Percentiles rank a stretch among this genome's conserved stretches.
These are phyloP conservation scores for Coelopa pilipes DNA, from an alignment of 2,888 invertebrate genomes.

Conservation along the genomic window DNA sequence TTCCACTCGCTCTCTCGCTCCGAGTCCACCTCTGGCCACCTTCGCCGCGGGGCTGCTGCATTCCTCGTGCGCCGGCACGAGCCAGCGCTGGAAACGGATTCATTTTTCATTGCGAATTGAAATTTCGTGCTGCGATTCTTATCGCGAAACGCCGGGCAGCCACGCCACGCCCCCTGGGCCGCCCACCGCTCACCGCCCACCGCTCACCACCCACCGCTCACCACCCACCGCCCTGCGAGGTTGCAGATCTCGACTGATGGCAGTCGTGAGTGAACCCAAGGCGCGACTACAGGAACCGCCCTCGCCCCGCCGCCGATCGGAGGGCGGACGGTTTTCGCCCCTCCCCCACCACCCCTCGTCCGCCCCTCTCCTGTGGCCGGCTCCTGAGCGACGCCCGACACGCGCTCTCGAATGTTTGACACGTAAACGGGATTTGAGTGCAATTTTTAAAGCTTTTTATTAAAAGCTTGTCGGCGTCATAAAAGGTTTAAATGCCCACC, in stretches of 20 bases:
- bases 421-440: constrained; percentile 33
- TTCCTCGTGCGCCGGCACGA: background rate
- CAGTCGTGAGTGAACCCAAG: too few relatives aligned
- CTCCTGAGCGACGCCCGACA: background rate
- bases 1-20: too few relatives aligned
- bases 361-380: background rate
- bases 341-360: too few relatives aligned
- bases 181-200: too few relatives aligned
- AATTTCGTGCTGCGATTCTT: constrained; percentile 34
- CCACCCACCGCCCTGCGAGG: too few relatives aligned
- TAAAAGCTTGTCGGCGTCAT: constrained; percentile 25
- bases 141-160: constrained; percentile 11
- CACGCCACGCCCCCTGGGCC: background rate
- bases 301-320: too few relatives aligned
- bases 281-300: too few relatives aligned
- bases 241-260: too few relatives aligned
- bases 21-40: background rate
- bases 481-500: constrained; percentile 7
- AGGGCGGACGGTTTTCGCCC: too few relatives aligned
- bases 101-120: constrained; percentile 33
- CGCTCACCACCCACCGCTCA: too few relatives aligned
- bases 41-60: background rate
- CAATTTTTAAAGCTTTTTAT: constrained; percentile 32
- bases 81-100: constrained; percentile 21
- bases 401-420: background rate